Base-by-base conservation (phyloP, 2,888 invertebrate species). In the Cephonodes hylas region DNA sequence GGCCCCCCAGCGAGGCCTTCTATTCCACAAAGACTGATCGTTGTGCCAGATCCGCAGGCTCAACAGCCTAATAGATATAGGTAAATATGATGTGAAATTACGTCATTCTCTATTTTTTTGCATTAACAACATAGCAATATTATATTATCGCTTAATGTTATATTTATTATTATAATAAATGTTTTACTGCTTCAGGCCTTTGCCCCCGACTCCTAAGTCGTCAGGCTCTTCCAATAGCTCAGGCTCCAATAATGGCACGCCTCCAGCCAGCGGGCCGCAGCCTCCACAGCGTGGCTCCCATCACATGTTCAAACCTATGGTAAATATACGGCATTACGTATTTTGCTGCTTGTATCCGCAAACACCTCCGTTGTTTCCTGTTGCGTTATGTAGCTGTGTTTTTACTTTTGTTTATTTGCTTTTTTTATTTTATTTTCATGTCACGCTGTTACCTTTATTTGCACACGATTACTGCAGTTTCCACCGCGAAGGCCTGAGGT, bases 401-500 rank as follows among this genome's bases (percentile, higher is more conserved):
- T 58, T 68, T 68, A 67, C 64, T 72, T 71, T 76, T 77, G 75
- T 82, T 84, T 86, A 86, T 84, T 82, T 66, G 81, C 83, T 84
- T 89, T 82, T 81, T 85, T 73, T 84, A 84, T 80, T 85, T 89
- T 89, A 83, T 90, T 92, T 90, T 71, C 91, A 90, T 90, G 90
- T 91, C 88, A 91, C 89, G 91, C 89, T 89, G 89, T 91, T 87
- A 84, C 83, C 80, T 89, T 90, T 90, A 79, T 90, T 89, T 90
- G 88, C 91, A 89, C 90, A 82, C 79, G 84, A 87, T 88, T 83
- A 83, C 83, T 80, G 83, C 94, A 96, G 96, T 95, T 96, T 94
- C 96, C 96, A 88, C 96, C 96, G 90, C 95, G 96, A 93, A 96
- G 96, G 94, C 97, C 97, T 84, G 97, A 97, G 96, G 97, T 97